These are phyloP conservation scores for Agonopterix heracliana DNA, from an alignment of 2,888 invertebrate genomes.

Conservation along the genomic window DNA sequence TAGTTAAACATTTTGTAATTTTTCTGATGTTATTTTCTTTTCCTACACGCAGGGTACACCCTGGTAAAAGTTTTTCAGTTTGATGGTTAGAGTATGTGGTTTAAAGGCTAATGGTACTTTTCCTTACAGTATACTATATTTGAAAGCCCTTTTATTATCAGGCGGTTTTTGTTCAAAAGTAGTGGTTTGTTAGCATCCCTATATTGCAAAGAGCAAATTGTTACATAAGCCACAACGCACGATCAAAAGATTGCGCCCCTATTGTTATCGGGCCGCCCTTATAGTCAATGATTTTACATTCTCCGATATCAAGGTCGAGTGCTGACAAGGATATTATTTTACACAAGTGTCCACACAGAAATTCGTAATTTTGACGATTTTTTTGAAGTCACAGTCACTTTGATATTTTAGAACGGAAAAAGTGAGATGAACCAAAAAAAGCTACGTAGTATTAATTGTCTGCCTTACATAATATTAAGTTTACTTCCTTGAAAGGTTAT, in stretches of 20 bases:
- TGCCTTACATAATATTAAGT: background rate
- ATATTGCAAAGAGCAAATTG: constrained; percentile 17
- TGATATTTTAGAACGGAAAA: background rate
- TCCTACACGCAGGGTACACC: no score
- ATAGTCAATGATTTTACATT: constrained; percentile 12
- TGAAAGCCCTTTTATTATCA: no score
- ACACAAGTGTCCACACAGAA: constrained; percentile 15
- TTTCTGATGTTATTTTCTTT: no score
- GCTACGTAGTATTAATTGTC: background rate
- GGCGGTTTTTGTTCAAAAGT: no score
- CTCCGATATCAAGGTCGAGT: constrained; percentile 16
- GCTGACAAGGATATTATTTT: constrained; percentile 30
- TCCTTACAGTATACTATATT: no score
- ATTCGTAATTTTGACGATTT: background rate
- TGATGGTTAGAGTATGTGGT: no score
- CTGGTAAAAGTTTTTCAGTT: no score
- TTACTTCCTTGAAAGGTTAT: no score
- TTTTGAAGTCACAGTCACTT: background rate
- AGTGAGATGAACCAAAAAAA: background rate
- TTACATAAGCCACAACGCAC: constrained; percentile 21
- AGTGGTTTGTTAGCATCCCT: no score
- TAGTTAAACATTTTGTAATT: no score
- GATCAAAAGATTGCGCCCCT: constrained; percentile 28
- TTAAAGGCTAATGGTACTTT: no score
- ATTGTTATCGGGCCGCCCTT: constrained; percentile 13